Evolutionary conservation across 1,140 invertebrate species (phyloP).

Genomic region (Ptiloglossa arizonensis): DNA sequence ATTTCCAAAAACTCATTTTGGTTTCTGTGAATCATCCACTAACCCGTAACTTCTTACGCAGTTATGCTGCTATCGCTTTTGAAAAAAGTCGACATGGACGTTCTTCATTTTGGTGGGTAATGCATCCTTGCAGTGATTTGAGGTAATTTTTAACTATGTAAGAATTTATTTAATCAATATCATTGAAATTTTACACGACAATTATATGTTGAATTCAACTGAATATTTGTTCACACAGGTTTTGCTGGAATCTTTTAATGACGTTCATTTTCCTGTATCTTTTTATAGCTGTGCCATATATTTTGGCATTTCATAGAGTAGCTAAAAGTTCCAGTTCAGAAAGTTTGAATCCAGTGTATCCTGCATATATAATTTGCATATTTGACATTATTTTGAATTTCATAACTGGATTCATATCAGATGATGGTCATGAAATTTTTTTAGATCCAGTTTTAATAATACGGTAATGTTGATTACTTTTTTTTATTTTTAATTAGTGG

Average conservation of each 20-base stretch:
- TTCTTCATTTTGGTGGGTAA: conserved; percentile 70
- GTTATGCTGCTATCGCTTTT: conserved; percentile 66
- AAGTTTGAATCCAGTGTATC: conserved; percentile 48
- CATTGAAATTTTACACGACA: neutral
- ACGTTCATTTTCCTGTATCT: conserved; percentile 64
- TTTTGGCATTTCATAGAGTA: conserved; percentile 65
- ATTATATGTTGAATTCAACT: neutral
- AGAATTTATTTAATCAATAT: neutral
- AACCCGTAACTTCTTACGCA: conserved; percentile 65
- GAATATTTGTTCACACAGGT: conserved; percentile 53
- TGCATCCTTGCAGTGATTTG: conserved; percentile 72
- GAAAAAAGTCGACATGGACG: conserved; percentile 71
- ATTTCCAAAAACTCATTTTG: conserved; percentile 70
- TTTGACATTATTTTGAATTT: conserved; percentile 72
- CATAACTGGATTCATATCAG: conserved; percentile 67
- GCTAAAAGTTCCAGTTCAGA: conserved; percentile 38
- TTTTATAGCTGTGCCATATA: conserved; percentile 66
- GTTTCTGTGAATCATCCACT: conserved; percentile 66
- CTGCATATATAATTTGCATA: conserved; percentile 61
- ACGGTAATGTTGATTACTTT: conserved; percentile 51
- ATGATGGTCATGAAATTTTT: conserved; percentile 65
- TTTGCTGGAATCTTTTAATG: conserved; percentile 74
- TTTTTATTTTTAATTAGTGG: neutral
- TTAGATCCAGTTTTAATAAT: conserved; percentile 62
- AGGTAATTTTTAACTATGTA: conserved; percentile 44